Evolutionary conservation across 2,113 vertebrate species (phyloP).

Genomic region (Sebastes schlegelii): DNA sequence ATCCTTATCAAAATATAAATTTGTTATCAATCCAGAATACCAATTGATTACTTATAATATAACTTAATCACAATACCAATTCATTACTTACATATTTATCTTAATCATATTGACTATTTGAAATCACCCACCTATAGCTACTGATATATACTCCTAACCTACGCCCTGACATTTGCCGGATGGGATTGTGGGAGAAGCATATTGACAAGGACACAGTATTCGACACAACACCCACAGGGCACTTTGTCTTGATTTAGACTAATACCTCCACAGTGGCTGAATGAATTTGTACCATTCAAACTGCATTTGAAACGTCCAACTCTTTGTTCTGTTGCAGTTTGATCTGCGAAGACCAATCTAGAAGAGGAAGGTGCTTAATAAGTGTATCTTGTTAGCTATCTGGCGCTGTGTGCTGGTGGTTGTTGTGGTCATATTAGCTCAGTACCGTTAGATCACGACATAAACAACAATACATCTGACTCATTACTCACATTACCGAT

Average conservation of each 20-base stretch:
- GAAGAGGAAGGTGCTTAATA: neutral
- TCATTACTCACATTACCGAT: conserved; percentile 91
- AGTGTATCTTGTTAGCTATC: neutral
- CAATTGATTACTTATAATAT: too few species aligned
- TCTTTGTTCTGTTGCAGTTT: too few species aligned
- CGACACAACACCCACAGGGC: too few species aligned
- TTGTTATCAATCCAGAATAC: too few species aligned
- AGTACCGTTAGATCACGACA: conserved; percentile 39
- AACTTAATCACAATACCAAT: too few species aligned
- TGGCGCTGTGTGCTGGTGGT: neutral
- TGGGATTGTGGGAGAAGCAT: too few species aligned
- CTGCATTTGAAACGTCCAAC: neutral
- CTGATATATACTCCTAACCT: neutral
- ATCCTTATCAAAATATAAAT: too few species aligned
- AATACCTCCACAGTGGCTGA: neutral
- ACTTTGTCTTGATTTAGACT: neutral
- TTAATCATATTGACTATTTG: too few species aligned
- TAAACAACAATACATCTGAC: conserved; percentile 51
- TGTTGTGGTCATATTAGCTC: conserved; percentile 43
- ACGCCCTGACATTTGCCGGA: neutral
- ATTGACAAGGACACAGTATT: too few species aligned
- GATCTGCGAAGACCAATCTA: too few species aligned
- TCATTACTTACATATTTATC: too few species aligned
- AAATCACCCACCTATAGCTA: too few species aligned
- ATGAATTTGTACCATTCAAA: neutral